A percentile compares a stretch with the other conserved stretches of the same genome.
These are phyloP conservation scores for Helarctos malayanus DNA, from an alignment of 2,797 vertebrate species.

Conservation along the genomic window DNA sequence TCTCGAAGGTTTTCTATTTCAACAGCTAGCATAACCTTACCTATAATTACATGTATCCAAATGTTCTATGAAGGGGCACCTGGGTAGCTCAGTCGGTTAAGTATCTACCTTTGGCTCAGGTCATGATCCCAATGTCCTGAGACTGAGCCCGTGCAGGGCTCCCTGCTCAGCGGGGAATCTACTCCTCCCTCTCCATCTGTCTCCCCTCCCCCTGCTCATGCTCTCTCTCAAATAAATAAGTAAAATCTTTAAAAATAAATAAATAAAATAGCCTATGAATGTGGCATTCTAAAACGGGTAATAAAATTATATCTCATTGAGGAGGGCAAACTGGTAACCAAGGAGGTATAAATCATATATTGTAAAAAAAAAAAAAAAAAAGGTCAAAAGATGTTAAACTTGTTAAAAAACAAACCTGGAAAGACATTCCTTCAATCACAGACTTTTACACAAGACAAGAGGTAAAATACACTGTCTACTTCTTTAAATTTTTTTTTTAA, in stretches of 20 bases:
- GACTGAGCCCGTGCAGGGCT: not conserved
- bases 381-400: not conserved
- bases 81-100: not conserved
- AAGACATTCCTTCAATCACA: constrained; percentile 8
- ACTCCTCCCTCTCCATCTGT: not conserved
- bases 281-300: not conserved
- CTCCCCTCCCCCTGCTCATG: not conserved
- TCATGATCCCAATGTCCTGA: not conserved
- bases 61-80: not conserved
- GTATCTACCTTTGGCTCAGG: not conserved
- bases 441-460: not conserved
- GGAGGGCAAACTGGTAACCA: not conserved
- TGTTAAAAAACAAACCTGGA: not conserved
- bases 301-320: not conserved
- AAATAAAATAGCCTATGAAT: not conserved
- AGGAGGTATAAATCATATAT: not conserved
- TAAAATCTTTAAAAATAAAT: not conserved
- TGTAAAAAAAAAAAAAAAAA: not conserved
- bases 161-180: not conserved
- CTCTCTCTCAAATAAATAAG: not conserved
- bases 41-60: not conserved
- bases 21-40: not conserved
- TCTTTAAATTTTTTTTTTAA: not conserved
- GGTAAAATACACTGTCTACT: not conserved
- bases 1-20: not conserved